These are phyloP conservation scores for Leptinotarsa texana DNA, from an alignment of 1,140 invertebrate genomes.

Conservation along the genomic window DNA sequence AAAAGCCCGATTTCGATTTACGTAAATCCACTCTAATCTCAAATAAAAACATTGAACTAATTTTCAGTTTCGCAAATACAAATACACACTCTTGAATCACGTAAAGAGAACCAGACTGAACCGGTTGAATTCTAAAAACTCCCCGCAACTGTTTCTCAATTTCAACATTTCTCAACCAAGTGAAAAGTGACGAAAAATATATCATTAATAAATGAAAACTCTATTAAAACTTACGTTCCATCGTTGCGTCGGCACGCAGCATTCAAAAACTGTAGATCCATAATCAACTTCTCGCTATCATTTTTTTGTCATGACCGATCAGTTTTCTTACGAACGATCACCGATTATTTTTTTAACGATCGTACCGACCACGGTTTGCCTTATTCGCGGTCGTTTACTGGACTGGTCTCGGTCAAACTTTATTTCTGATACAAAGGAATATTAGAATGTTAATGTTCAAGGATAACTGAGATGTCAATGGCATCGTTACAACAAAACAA, in stretches of 20 bases:
- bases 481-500: conserved; percentile 22
- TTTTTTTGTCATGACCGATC: not conserved
- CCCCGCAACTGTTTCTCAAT: too few species aligned
- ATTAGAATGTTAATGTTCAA: conserved; percentile 30
- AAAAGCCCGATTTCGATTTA: not conserved
- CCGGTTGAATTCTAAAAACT: too few species aligned
- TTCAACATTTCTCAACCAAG: too few species aligned
- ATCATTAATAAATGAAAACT: not conserved
- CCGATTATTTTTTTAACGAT: not conserved
- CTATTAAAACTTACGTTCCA: not conserved
- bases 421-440: conserved; percentile 27
- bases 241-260: not conserved
- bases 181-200: too few species aligned
- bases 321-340: not conserved
- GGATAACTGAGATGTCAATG: conserved; percentile 27
- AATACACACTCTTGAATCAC: too few species aligned
- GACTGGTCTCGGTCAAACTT: conserved; percentile 16
- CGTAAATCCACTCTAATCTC: not conserved
- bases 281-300: not conserved
- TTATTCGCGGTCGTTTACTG: conserved; percentile 4
- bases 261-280: not conserved
- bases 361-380: not conserved
- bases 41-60: not conserved
- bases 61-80: not conserved
- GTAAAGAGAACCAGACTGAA: too few species aligned